phyloP scores from a whole-genome alignment of 2,113 vertebrate species.

The Plotosus lineatus region DNA sequence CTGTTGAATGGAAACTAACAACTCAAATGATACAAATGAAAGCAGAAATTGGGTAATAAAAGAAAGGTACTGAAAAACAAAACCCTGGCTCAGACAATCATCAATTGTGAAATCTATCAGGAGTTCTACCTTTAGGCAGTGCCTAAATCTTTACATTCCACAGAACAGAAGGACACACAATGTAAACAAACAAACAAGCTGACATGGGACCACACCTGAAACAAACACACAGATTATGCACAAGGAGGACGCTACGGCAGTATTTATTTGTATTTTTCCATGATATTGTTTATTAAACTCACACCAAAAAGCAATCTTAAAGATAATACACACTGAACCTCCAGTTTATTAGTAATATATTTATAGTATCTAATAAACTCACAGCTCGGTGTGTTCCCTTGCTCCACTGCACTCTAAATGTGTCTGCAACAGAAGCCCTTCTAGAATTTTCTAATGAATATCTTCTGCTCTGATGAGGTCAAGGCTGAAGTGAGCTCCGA shows the following conservation, averaged over 20 bases:
- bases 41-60: too few species aligned
- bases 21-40: too few species aligned
- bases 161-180: neutral
- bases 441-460: conserved; percentile 11
- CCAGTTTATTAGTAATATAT: conserved; percentile 3
- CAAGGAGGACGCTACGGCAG: neutral
- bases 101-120: too few species aligned
- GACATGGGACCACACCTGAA: neutral
- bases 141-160: too few species aligned
- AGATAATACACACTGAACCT: conserved; percentile 59
- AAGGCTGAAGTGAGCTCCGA: neutral
- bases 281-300: conserved; percentile 70
- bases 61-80: too few species aligned
- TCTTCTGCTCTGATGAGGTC: neutral
- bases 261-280: conserved; percentile 35
- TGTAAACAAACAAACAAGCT: neutral
- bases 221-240: neutral
- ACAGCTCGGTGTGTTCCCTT: conserved; percentile 47
- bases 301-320: conserved; percentile 63
- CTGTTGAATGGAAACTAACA: too few species aligned
- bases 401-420: conserved; percentile 73
- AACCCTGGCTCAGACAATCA: too few species aligned
- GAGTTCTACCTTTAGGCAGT: too few species aligned
- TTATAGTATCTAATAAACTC: conserved; percentile 16
- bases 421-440: conserved; percentile 46